phyloP scores from a whole-genome alignment of 2,797 vertebrate species.

The Sebastes jordani region DNA sequence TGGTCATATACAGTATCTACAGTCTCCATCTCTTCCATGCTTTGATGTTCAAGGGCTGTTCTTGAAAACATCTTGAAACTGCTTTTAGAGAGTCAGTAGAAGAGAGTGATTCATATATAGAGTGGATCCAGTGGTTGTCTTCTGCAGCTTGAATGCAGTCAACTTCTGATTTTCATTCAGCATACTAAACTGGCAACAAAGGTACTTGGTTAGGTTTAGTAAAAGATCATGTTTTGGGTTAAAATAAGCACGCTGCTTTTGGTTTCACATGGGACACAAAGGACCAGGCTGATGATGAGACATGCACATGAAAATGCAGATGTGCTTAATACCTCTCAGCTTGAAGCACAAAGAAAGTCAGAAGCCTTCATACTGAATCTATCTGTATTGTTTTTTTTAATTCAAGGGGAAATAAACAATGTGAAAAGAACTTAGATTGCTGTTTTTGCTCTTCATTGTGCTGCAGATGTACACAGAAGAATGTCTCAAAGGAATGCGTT shows the following conservation, averaged over 20 bases:
- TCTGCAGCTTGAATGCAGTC: conserved; percentile 55
- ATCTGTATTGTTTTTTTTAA: not conserved
- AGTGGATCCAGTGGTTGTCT: conserved; percentile 54
- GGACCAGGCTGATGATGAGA: not conserved
- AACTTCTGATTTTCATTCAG: not conserved
- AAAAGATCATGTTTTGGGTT: too few relatives aligned
- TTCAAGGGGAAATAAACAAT: not conserved
- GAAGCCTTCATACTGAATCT: not conserved
- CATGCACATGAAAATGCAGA: not conserved
- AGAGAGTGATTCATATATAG: conserved; percentile 68
- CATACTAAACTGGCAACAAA: conserved; percentile 1
- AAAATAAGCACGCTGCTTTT: too few relatives aligned
- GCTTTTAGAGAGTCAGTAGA: not conserved
- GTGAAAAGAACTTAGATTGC: not conserved
- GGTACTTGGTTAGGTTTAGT: too few relatives aligned
- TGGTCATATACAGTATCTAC: not conserved
- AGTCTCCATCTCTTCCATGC: not conserved
- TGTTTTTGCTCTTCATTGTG: not conserved
- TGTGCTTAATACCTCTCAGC: not conserved
- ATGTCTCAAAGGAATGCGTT: conserved; percentile 14
- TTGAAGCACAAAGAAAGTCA: not conserved
- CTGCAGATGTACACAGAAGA: not conserved
- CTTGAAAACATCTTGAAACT: not conserved
- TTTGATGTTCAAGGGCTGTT: not conserved
- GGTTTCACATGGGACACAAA: too few relatives aligned